These are phyloP conservation scores for Danio rerio DNA, from an alignment of 2,113 vertebrate genomes.

Conservation along the genomic window DNA sequence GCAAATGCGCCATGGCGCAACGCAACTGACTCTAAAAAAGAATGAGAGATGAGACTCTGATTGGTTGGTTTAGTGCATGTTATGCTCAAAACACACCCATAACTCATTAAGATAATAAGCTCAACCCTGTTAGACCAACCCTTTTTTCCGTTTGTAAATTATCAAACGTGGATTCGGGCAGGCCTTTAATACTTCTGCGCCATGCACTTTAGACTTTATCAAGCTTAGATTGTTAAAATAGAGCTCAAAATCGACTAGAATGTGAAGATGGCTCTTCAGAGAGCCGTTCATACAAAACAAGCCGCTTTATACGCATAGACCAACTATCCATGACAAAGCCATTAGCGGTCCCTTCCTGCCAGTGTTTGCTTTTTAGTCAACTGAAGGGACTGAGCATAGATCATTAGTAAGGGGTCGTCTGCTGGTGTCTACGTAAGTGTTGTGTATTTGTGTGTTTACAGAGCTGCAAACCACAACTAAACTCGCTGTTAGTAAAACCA, in stretches of 20 bases:
- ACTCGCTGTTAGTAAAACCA: constrained; percentile 20
- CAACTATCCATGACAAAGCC: constrained; percentile 26
- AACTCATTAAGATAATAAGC: no score
- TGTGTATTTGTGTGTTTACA: constrained; percentile 42
- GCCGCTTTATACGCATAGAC: background rate
- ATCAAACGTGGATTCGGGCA: no score
- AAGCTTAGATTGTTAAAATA: no score
- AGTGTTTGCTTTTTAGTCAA: constrained; percentile 39
- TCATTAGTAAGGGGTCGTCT: constrained; percentile 40
- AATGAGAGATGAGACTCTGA: no score
- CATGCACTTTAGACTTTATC: no score
- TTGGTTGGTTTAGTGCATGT: no score
- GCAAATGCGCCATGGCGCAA: no score
- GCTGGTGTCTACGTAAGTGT: constrained; percentile 26
- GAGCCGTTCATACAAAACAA: background rate
- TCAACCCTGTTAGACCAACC: no score
- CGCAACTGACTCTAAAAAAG: no score
- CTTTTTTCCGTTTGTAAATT: no score
- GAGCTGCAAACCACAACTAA: constrained; percentile 19
- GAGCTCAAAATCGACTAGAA: background rate
- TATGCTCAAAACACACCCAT: no score
- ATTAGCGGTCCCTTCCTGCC: constrained; percentile 30
- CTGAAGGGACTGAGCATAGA: constrained; percentile 42
- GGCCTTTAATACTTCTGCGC: no score
- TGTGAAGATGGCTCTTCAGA: background rate